Percentiles rank a stretch among this genome's conserved stretches.
Conservation (phyloP, 1,140 invertebrate genomes). For the Lordiphosa mommai region DNA sequence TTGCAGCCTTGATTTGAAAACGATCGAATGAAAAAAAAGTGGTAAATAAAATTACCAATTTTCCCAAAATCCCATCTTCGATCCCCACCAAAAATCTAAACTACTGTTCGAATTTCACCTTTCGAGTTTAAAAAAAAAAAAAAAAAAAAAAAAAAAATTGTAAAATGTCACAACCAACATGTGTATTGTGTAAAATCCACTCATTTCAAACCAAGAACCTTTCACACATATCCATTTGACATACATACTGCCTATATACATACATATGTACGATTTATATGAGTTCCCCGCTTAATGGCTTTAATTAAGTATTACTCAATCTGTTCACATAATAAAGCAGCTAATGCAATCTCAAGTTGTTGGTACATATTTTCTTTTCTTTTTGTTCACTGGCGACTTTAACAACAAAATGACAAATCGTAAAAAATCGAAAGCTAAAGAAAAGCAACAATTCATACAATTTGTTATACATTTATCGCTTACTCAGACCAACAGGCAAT, state of each 20-base stretch:
- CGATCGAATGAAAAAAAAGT: too few species aligned
- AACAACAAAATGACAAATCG: constrained; percentile 32
- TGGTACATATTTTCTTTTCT: not conserved
- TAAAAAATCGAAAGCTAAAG: constrained; percentile 43
- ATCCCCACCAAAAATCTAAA: too few species aligned
- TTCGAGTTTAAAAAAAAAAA: too few species aligned
- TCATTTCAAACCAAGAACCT: too few species aligned
- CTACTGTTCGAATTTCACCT: too few species aligned
- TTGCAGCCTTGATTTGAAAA: too few species aligned
- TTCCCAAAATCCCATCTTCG: too few species aligned
- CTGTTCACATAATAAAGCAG: constrained; percentile 22
- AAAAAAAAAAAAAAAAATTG: too few species aligned
- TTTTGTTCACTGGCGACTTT: constrained; percentile 1
- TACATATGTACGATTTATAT: not conserved
- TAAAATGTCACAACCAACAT: too few species aligned
- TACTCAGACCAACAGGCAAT: constrained; percentile 10
- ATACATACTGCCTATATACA: constrained; percentile 6
- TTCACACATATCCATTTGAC: not conserved
- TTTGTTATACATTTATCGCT: constrained; percentile 31
- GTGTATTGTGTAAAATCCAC: too few species aligned
- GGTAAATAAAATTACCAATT: too few species aligned
- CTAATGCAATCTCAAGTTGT: constrained; percentile 19
- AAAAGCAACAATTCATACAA: constrained; percentile 16
- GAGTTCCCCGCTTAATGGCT: constrained; percentile 36
- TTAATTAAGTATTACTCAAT: constrained; percentile 56